A percentile compares a stretch with the other conserved stretches of the same genome.
Conservation (phyloP, 1,140 invertebrate species). For the Drosophila triauraria region DNA sequence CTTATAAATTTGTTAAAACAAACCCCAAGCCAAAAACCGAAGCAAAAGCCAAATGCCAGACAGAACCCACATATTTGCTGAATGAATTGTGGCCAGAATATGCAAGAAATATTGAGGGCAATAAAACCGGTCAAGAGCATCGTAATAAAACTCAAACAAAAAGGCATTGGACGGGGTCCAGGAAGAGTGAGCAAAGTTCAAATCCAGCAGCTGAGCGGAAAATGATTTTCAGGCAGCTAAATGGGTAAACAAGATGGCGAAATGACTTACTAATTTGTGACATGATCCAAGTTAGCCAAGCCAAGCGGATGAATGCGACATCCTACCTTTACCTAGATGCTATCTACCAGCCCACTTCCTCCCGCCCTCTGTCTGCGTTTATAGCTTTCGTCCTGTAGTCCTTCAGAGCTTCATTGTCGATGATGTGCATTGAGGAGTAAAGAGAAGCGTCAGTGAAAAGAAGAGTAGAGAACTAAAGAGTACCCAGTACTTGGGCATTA, state of each 20-base stretch:
- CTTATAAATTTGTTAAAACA: slow-evolving; percentile 68
- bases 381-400: slow-evolving; percentile 25
- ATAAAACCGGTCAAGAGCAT: slow-evolving; percentile 53
- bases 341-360: slow-evolving; percentile 15
- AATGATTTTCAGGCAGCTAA: slow-evolving; percentile 46
- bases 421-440: slow-evolving; percentile 52
- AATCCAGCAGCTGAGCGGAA: slow-evolving; percentile 18
- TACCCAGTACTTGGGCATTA: slow-evolving; percentile 1
- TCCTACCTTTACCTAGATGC: slow-evolving; percentile 43
- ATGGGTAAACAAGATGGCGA: slow-evolving; percentile 55
- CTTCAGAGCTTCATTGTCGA: slow-evolving; percentile 30
- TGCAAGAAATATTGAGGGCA: slow-evolving; percentile 48
- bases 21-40: slow-evolving; percentile 36
- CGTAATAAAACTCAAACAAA: slow-evolving; percentile 44
- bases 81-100: slow-evolving; percentile 45
- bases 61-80: slow-evolving; percentile 32
- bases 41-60: slow-evolving; percentile 53
- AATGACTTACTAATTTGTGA: slow-evolving; percentile 82
- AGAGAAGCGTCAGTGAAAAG: slow-evolving; percentile 3
- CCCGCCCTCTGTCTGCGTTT: slow-evolving; percentile 14
- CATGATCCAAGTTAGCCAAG: slow-evolving; percentile 77
- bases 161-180: slow-evolving; percentile 34
- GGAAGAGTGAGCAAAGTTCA: slow-evolving; percentile 22
- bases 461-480: background rate
- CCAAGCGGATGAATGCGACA: slow-evolving; percentile 54